Evolutionary conservation across 2,888 invertebrate species (phyloP), one percentile per base, ranked within the genome.

Genomic region (Acronicta psi): DNA sequence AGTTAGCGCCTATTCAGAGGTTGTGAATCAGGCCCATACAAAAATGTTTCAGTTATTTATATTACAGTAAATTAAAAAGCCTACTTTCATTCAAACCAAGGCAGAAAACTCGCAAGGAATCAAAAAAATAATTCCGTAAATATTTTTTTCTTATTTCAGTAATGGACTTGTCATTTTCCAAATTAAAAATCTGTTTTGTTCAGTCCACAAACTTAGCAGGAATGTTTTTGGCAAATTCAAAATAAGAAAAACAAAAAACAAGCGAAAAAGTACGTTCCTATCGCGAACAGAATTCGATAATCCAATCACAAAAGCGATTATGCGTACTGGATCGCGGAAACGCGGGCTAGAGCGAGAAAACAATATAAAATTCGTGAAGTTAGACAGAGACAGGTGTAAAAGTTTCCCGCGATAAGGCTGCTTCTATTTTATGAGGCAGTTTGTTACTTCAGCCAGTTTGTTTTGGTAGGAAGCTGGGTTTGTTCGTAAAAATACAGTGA

Each of bases 361-460:
- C 1, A 13, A 51, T 43, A 11, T 5, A 11, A 44, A 57, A 41
- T 16, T 18, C n/a, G 0, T 8, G 0, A 37, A 58, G 61, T 52
- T 36, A 36, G 49, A 73, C 1, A 56, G 42, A 52, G 50, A 65
- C n/a, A 45, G 37, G 17, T 45, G 37, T 2, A 50, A 36, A 52
- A 59, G 42, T 62, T 66, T 59, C 36, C 42, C 52, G 43, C 59
- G 64, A 68, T 64, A 69, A 63, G 68, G 49, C 45, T 64, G 45
- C 44, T 69, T 69, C 69, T 69, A 58, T 75, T 77, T 79, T 74
- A 77, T 54, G 77, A 53, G 63, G 63, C 52, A 64, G 54, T 77
- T 72, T 67, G 62, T 67, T 67, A 66, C 64, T 61, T 62, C 49
- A 58, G 59, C 56, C 63, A 49, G 64, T 72, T 73, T 71, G 58